A percentile compares a stretch with the other conserved stretches of the same genome.
Evolutionary conservation across 2,113 vertebrate genomes (phyloP).

Genomic region (Pontoporia blainvillei): DNA sequence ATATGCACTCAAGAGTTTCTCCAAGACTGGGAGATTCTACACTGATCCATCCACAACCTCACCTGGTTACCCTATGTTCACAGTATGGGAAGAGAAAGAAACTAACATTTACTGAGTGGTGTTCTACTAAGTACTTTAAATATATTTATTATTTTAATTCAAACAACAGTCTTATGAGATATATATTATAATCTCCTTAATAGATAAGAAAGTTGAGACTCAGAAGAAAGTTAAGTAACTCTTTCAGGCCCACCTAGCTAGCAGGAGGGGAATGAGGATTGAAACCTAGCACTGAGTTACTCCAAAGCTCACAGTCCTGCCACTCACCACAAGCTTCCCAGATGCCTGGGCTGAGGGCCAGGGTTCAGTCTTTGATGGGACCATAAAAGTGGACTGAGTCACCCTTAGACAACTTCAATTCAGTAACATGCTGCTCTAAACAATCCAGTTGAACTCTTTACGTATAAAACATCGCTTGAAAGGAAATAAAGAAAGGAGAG

Average conservation of each 20-base stretch:
- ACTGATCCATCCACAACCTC: neutral
- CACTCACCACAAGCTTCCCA: neutral
- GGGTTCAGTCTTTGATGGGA: neutral
- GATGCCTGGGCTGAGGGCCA: neutral
- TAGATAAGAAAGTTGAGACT: neutral
- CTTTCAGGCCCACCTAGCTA: neutral
- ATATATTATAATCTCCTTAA: neutral
- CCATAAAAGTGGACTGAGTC: neutral
- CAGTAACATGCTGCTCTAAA: constrained; percentile 20
- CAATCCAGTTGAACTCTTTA: neutral
- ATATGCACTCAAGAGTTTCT: neutral
- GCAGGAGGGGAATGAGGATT: neutral
- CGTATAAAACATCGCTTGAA: neutral
- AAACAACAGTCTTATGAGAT: neutral
- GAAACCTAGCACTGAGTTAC: neutral
- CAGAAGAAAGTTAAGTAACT: constrained; percentile 30
- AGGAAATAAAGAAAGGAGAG: constrained; percentile 9
- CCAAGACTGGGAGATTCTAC: neutral
- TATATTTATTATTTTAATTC: constrained; percentile 38
- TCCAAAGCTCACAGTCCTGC: neutral
- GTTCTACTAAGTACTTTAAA: constrained; percentile 24
- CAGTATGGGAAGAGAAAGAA: neutral
- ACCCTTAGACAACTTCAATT: neutral
- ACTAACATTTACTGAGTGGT: constrained; percentile 32
- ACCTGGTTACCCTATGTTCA: neutral